phyloP scores from a whole-genome alignment of 2,113 vertebrate species.

The Rhodinocichla rosea region DNA sequence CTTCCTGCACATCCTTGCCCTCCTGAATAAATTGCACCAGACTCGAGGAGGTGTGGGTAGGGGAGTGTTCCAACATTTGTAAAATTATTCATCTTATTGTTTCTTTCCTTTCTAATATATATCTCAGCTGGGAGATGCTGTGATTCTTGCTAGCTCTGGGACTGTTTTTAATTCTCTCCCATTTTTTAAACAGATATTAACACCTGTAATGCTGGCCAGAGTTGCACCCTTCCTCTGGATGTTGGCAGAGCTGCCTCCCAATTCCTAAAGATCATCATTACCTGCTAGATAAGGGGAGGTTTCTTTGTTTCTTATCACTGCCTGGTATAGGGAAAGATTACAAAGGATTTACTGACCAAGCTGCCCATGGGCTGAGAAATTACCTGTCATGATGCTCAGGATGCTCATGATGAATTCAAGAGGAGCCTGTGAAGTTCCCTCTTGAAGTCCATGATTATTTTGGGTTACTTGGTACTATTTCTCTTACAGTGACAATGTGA shows the following conservation, averaged over 20 bases:
- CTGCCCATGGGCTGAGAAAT: neutral
- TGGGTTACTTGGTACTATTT: neutral
- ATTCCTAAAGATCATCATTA: neutral
- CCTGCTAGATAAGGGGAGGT: neutral
- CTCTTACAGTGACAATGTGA: neutral
- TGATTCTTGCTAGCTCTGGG: neutral
- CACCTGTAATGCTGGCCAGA: fast-evolving
- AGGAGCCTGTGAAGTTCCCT: neutral
- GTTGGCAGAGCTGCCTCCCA: neutral
- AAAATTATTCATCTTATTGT: neutral
- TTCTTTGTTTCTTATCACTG: neutral
- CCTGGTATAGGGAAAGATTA: neutral
- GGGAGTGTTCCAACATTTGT: neutral
- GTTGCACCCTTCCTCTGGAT: neutral
- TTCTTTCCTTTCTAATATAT: neutral
- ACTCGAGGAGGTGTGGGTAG: fast-evolving
- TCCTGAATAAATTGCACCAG: neutral
- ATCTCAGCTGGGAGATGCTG: neutral
- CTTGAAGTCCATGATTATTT: neutral
- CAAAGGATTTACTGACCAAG: neutral
- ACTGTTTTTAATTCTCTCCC: neutral
- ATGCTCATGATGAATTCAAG: neutral
- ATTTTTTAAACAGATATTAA: neutral
- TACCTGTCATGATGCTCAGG: neutral
- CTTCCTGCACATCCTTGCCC: neutral